Evolutionary conservation across 64 coral and sea anemone genomes (phyloP).

Genomic region (Acropora yongei): DNA sequence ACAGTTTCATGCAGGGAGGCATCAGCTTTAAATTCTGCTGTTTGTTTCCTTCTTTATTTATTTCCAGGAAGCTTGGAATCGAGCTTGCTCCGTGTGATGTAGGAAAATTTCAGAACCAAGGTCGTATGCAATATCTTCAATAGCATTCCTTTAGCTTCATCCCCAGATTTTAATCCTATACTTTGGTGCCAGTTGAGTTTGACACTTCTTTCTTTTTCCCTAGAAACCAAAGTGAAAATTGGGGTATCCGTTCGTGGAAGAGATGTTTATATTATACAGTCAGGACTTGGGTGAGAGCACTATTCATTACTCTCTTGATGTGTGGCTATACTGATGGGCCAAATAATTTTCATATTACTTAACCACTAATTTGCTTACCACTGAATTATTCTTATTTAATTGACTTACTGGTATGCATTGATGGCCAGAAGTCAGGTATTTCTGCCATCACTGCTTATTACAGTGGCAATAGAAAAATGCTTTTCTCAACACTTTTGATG

Average conservation of each 20-base stretch:
- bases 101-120: constrained; percentile 84
- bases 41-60: background rate
- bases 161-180: background rate
- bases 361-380: too few species aligned
- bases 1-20: too few species aligned
- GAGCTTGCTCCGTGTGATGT: constrained; percentile 69
- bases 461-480: background rate
- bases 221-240: constrained; percentile 93
- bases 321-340: too few species aligned
- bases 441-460: too few species aligned
- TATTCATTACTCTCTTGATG: too few species aligned
- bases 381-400: too few species aligned
- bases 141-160: too few species aligned
- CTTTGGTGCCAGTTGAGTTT: too few species aligned
- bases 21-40: background rate
- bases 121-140: constrained; percentile 9
- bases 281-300: constrained; percentile 84
- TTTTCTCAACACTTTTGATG: too few species aligned
- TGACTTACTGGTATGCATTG: too few species aligned
- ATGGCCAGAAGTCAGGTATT: too few species aligned
- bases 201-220: background rate
- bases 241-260: constrained; percentile 85
- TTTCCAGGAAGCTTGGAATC: constrained; percentile 81
- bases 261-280: constrained; percentile 98
- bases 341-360: too few species aligned